These are phyloP conservation scores for Eupithecia centaureata DNA, from an alignment of 2,888 invertebrate species.

Conservation along the genomic window DNA sequence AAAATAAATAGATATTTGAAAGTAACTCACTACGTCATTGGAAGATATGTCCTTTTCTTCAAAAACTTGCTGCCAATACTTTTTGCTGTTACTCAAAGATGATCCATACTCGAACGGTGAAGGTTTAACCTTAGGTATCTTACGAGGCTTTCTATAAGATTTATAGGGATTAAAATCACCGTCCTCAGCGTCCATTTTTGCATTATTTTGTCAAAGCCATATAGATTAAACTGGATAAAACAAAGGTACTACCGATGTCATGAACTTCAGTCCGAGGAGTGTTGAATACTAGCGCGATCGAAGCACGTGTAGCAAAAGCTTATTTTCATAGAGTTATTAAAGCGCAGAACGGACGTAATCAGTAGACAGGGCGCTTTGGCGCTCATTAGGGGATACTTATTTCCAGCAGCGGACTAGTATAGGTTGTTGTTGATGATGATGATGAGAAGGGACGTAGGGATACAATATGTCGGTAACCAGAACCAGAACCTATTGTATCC, in stretches of 20 bases:
- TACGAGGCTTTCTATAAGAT: slow-evolving; percentile 53
- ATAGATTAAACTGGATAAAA: slow-evolving; percentile 40
- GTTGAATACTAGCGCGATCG: slow-evolving; percentile 23
- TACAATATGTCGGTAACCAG: too few species aligned
- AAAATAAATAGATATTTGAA: not conserved
- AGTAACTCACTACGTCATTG: slow-evolving; percentile 35
- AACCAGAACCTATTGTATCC: too few species aligned
- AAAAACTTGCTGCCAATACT: slow-evolving; percentile 70
- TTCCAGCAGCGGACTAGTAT: too few species aligned
- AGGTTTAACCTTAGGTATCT: slow-evolving; percentile 60
- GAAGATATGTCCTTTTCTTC: slow-evolving; percentile 35
- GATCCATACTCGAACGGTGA: slow-evolving; percentile 62
- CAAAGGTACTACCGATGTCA: not conserved
- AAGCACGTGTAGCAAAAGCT: slow-evolving; percentile 9
- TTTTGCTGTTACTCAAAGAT: slow-evolving; percentile 63
- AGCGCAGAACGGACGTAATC: not conserved
- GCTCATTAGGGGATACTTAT: too few species aligned
- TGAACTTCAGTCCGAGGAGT: slow-evolving; percentile 10
- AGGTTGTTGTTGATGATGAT: too few species aligned
- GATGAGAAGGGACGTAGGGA: too few species aligned
- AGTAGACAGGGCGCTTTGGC: too few species aligned
- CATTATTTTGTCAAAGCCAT: slow-evolving; percentile 34
- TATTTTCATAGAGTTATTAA: slow-evolving; percentile 22
- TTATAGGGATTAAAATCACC: slow-evolving; percentile 22
- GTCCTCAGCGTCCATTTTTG: slow-evolving; percentile 37